Evolutionary conservation across 2,113 vertebrate species (phyloP).

Genomic region (Balaeniceps rex): DNA sequence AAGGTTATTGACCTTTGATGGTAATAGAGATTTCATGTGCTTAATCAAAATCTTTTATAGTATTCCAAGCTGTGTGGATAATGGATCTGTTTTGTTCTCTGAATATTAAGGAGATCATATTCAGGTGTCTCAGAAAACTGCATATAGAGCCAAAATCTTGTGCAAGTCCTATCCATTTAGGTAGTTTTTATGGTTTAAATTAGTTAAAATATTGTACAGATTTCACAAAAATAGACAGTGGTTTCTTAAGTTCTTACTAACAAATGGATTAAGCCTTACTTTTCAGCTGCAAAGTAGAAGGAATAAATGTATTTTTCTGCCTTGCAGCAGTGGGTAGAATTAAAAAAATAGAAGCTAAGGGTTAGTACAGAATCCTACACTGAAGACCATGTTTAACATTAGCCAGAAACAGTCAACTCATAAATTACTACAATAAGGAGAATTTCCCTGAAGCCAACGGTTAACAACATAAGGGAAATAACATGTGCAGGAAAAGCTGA

Average conservation of each 20-base stretch:
- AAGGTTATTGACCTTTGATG: background rate
- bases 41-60: background rate
- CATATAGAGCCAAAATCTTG: background rate
- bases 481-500: background rate
- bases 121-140: background rate
- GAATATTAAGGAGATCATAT: background rate
- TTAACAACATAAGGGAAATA: background rate
- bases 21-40: background rate
- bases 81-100: background rate
- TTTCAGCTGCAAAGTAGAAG: background rate
- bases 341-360: background rate
- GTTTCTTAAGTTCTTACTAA: background rate
- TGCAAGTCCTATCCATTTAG: background rate
- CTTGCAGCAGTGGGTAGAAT: background rate
- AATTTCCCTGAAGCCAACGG: background rate
- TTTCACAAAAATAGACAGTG: background rate
- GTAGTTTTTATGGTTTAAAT: background rate
- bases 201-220: background rate
- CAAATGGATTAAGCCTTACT: background rate
- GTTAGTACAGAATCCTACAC: background rate
- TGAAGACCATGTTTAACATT: background rate
- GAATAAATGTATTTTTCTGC: background rate
- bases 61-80: background rate
- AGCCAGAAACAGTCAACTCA: background rate
- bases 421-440: background rate